These are phyloP conservation scores for Colaptes auratus DNA, from an alignment of 2,113 vertebrate species.

Conservation along the genomic window DNA sequence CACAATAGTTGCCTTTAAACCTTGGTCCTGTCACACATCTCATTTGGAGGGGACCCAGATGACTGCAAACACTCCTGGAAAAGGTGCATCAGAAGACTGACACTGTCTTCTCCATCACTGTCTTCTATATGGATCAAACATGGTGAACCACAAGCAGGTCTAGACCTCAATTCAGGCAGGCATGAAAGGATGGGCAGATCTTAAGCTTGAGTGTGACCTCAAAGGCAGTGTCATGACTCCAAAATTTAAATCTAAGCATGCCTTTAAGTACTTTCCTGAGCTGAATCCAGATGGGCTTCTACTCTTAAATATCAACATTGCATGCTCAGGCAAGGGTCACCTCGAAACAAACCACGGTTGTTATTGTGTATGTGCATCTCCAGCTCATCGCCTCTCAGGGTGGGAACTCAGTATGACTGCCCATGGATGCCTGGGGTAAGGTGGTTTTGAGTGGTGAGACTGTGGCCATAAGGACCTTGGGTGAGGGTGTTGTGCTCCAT, in stretches of 20 bases:
- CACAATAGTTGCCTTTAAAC: rapidly evolving
- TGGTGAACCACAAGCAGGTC: rapidly evolving
- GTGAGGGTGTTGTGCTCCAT: neutral
- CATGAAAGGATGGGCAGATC: neutral
- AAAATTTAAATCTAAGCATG: neutral
- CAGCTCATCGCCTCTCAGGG: neutral
- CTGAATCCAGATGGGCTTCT: neutral
- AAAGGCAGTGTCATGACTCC: neutral
- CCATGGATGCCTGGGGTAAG: neutral
- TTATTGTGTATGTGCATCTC: rapidly evolving
- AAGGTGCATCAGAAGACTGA: neutral
- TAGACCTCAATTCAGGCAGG: neutral
- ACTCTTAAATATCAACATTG: neutral
- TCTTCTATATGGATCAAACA: neutral
- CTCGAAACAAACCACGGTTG: rapidly evolving
- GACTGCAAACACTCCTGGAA: neutral
- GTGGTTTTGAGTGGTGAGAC: neutral
- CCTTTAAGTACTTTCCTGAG: neutral
- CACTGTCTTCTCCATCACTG: neutral
- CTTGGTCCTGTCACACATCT: neutral
- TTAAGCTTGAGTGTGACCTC: neutral
- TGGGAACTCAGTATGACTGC: rapidly evolving
- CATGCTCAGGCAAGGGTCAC: neutral
- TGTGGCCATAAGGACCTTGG: neutral
- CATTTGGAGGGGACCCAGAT: rapidly evolving